These are phyloP conservation scores for Myopa testacea DNA, from an alignment of 2,888 invertebrate genomes.

Conservation along the genomic window DNA sequence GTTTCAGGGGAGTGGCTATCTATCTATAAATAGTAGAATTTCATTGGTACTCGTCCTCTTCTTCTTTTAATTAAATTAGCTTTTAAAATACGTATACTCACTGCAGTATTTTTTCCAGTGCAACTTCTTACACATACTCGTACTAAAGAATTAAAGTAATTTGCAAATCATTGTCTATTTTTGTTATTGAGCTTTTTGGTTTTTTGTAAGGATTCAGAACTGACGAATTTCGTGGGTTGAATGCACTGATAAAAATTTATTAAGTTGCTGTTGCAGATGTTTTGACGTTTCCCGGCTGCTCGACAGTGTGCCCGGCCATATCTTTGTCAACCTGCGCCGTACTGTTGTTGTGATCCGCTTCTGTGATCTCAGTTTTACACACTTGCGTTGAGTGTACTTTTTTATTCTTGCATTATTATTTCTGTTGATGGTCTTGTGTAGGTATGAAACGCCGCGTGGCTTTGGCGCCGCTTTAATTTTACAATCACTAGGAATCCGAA, in stretches of 20 bases:
- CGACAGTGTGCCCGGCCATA: background rate
- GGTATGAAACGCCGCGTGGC: background rate
- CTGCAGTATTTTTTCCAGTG: too few relatives aligned
- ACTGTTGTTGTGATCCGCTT: background rate
- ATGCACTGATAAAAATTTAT: slow-evolving; percentile 33
- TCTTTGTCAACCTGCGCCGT: too few relatives aligned
- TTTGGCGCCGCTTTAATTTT: slow-evolving; percentile 1
- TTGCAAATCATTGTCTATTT: background rate
- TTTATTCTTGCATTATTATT: background rate
- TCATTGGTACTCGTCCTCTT: too few relatives aligned
- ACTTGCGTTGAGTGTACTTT: background rate
- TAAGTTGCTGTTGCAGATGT: slow-evolving; percentile 13
- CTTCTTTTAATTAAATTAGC: too few relatives aligned
- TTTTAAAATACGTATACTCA: too few relatives aligned
- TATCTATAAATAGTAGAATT: too few relatives aligned
- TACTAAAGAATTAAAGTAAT: background rate
- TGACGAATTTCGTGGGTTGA: slow-evolving; percentile 25
- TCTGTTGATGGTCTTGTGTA: background rate
- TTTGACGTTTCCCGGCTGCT: background rate
- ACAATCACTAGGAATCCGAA: background rate
- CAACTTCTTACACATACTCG: too few relatives aligned
- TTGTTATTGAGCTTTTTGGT: background rate
- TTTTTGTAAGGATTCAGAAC: slow-evolving; percentile 1
- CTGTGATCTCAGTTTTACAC: background rate
- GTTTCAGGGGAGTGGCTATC: too few relatives aligned